Base-by-base conservation (phyloP, 1,140 invertebrate genomes). In the Neodiprion fabricii region DNA sequence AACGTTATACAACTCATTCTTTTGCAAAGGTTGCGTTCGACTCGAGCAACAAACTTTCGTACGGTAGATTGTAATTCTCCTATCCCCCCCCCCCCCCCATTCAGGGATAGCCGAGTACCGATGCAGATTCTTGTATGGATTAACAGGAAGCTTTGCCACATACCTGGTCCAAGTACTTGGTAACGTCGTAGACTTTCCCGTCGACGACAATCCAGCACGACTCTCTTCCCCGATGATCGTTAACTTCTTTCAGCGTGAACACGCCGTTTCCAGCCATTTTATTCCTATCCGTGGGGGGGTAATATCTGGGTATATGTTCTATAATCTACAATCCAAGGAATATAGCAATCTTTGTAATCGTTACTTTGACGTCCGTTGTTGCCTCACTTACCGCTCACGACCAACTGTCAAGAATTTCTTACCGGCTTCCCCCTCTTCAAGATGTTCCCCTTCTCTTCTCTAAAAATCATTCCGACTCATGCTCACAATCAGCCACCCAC, bases 101-200 rank as follows among this genome's bases (percentile, higher is more conserved):
- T 21, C 11, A 11, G 11, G 23, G 5, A 11, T 69, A 23, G 67
- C 10, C 5, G 11, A 23, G 23, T 14, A 7, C 11, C 14, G 14
- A 11, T 11, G 11, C 11, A 17, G 11, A 40, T 40, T 40, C 28
- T 40, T 40, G 28, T 40, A 40, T 40, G 28, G 28, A 40, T 40
- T 40, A 40, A 40, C 28, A 40, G 28, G 28, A 40, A 40, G 28
- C 28, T 40, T 40, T 40, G 28, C 28, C 28, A 40, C 61, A 14
- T 69, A 69, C 67, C 90, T 89, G 85, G 23, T 87, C 82, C n/a
- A 90, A 76, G 72, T 89, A 89, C 17, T 75, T 71, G 0, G 85
- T 87, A 2, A 90, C 82, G 79, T 90, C 85, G 81, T 89, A 90
- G 69, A 90, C 89, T 23, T 84, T 80, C 78, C 89, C 87, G 83